These are phyloP conservation scores for Microtus montanus DNA, from an alignment of 2,113 vertebrate species.

Conservation along the genomic window DNA sequence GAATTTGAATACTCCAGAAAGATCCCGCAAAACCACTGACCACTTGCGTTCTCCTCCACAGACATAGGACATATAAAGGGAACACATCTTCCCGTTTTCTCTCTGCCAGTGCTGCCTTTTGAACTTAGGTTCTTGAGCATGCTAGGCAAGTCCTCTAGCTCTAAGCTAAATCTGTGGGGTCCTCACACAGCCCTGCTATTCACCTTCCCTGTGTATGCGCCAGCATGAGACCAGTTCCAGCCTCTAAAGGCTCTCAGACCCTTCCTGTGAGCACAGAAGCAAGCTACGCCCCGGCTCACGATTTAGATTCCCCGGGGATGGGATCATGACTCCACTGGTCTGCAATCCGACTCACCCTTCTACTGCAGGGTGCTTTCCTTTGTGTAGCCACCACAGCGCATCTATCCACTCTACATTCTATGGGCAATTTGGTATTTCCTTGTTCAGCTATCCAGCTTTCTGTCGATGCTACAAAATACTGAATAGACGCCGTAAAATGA, in stretches of 20 bases:
- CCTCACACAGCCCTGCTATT: background rate
- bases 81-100: background rate
- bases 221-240: background rate
- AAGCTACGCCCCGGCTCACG: background rate
- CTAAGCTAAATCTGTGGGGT: background rate
- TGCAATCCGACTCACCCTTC: rapidly evolving
- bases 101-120: too few relatives aligned
- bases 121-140: background rate
- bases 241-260: background rate
- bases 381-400: background rate
- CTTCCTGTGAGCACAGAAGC: background rate
- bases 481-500: background rate
- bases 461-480: background rate
- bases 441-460: background rate
- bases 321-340: rapidly evolving
- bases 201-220: background rate
- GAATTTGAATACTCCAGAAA: slow-evolving; percentile 27
- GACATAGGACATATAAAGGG: background rate
- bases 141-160: background rate
- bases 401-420: background rate
- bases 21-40: background rate
- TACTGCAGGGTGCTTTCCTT: background rate
- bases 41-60: background rate
- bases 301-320: too few relatives aligned
- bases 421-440: background rate